Evolutionary conservation across 2,888 invertebrate species (phyloP).

Genomic region (Apotomis betuletana): DNA sequence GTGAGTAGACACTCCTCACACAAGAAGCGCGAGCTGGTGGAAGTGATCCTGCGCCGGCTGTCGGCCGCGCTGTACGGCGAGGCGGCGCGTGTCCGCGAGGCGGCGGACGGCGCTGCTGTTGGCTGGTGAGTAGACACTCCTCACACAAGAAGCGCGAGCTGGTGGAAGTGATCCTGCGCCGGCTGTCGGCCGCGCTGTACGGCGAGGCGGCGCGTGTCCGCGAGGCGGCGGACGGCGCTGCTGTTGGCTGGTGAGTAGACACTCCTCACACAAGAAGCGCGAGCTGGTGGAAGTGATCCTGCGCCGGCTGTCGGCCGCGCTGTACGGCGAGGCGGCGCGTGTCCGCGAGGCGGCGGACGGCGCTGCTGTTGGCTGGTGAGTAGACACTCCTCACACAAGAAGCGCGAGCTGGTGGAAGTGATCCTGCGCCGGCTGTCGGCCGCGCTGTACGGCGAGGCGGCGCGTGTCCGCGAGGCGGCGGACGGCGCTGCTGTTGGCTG

Average conservation of each 20-base stretch:
- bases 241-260: conserved; percentile 63
- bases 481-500: conserved; percentile 68
- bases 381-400: conserved; percentile 53
- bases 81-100: conserved; percentile 63
- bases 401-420: conserved; percentile 65
- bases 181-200: conserved; percentile 72
- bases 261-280: conserved; percentile 57
- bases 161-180: conserved; percentile 66
- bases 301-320: conserved; percentile 66
- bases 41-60: conserved; percentile 65
- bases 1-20: conserved; percentile 51
- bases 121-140: conserved; percentile 56
- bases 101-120: conserved; percentile 67
- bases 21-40: conserved; percentile 68
- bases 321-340: conserved; percentile 68
- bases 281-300: conserved; percentile 70
- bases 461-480: conserved; percentile 67
- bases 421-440: conserved; percentile 67
- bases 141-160: conserved; percentile 64
- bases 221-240: conserved; percentile 67
- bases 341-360: conserved; percentile 68
- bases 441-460: conserved; percentile 70
- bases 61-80: conserved; percentile 73
- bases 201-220: conserved; percentile 65
- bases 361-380: conserved; percentile 67